Evolutionary conservation across 2,113 vertebrate species (phyloP), one percentile per base, ranked within the genome.

Genomic region (Oryzias curvinotus): DNA sequence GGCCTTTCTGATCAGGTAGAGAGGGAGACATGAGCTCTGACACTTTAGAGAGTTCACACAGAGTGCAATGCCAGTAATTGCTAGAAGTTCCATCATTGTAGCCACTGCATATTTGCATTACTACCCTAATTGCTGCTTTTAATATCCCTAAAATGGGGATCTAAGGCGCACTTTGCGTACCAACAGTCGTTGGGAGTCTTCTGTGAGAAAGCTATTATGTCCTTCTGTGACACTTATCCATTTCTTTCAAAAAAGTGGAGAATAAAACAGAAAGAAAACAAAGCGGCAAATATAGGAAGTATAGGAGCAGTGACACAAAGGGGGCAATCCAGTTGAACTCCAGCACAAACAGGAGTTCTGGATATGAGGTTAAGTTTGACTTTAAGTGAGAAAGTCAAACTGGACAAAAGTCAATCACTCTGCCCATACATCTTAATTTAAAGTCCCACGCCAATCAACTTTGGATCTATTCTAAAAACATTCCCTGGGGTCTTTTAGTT

Each of bases 1-100:
- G 52, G 84, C 73, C 82, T 91, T 91, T 91, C 87, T 93, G 92
- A 92, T 92, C 92, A 92, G 91, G 90, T 91, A 82, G 77, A 88
- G 75, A 63, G 83, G 81, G 81, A 88, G 86, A 88, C 85, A 93
- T 91, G 88, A 89, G 85, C 78, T 72, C 80, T 90, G 92, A 92
- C 91, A 93, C 88, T 82, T 89, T 73, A 19, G 77, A 70, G 89
- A 90, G 91, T 93, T 92, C 92, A 93, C 81, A 83, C 66, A 70
- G 87, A 93, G 92, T 92, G 71, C 90, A 81, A 79, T 78, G 78
- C 79, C 83, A 84, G 73, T 90, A 90, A 92, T 91, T 91, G 87
- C 82, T 69, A 85, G 82, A 90, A 86, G 90, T 91, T 89, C 80
- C 79, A 81, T 75, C 62, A 61, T 51, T 74, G 70, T 67, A 83